A percentile compares a stretch with the other conserved stretches of the same genome.
Evolutionary conservation across 2,113 vertebrate genomes (phyloP).

Genomic region (Peromyscus polionotus): DNA sequence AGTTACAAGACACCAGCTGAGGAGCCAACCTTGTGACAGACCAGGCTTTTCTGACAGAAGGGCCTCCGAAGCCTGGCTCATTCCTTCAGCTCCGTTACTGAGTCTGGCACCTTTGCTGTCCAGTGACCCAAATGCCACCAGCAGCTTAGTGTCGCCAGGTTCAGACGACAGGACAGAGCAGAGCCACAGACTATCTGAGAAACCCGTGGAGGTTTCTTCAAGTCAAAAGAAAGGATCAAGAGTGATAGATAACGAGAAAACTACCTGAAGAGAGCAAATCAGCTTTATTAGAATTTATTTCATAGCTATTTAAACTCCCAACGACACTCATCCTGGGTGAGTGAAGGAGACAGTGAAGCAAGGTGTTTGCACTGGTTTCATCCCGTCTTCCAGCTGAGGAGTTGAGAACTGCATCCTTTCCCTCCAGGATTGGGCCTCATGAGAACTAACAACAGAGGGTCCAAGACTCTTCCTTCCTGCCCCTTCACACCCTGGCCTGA

Average conservation of each 20-base stretch:
- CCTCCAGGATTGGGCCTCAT: rapidly evolving
- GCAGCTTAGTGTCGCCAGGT: background rate
- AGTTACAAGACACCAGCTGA: background rate
- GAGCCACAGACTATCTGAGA: background rate
- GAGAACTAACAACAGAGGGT: background rate
- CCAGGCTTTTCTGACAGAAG: background rate
- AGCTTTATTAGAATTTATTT: conserved; percentile 15
- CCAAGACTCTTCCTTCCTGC: background rate
- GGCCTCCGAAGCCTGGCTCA: background rate
- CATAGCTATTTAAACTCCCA: background rate
- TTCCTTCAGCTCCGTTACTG: background rate
- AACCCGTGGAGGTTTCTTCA: background rate
- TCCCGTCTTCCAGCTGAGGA: background rate
- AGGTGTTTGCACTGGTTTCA: background rate
- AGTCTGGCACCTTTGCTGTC: background rate
- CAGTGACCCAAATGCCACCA: background rate
- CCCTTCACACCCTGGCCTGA: no score
- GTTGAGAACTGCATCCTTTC: background rate
- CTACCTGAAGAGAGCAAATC: background rate
- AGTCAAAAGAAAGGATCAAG: background rate
- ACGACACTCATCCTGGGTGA: background rate
- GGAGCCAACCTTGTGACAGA: background rate
- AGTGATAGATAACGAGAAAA: background rate
- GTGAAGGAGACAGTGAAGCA: background rate
- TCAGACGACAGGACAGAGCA: background rate